These are phyloP conservation scores for Drosophila mauritiana DNA, from an alignment of 1,140 invertebrate genomes.

Conservation along the genomic window DNA sequence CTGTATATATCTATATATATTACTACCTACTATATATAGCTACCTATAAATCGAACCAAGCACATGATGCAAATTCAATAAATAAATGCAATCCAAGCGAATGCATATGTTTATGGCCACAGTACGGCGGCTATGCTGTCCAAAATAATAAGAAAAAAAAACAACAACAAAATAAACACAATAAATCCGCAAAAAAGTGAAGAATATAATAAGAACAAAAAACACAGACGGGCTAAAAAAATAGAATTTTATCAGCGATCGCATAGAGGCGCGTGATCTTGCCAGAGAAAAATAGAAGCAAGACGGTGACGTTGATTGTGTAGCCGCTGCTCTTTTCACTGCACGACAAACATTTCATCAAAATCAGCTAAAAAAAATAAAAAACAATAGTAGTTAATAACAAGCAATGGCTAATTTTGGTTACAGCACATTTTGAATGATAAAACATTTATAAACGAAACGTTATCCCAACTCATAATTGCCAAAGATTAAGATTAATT, in stretches of 20 bases:
- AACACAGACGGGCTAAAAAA: conserved; percentile 3
- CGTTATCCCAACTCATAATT: no score
- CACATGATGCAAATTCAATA: conserved; percentile 44
- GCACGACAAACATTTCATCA: conserved; percentile 3
- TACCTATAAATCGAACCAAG: conserved; percentile 33
- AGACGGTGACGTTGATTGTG: conserved; percentile 64
- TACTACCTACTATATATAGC: not conserved
- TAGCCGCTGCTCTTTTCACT: conserved; percentile 8
- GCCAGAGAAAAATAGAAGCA: conserved; percentile 66
- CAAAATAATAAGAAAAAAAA: not conserved
- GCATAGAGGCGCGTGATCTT: conserved; percentile 73
- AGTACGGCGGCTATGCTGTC: conserved; percentile 9
- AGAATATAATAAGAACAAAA: not conserved
- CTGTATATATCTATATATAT: not conserved
- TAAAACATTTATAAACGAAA: no score
- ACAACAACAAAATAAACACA: not conserved
- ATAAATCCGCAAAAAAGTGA: not conserved
- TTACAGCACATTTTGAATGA: no score
- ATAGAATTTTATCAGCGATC: conserved; percentile 70
- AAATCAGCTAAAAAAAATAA: not conserved
- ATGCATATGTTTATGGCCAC: conserved; percentile 21
- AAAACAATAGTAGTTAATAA: not conserved
- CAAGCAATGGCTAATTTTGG: no score
- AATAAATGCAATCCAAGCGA: conserved; percentile 58
- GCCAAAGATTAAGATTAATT: no score